These are phyloP conservation scores for Agonum fuliginosum DNA, from an alignment of 2,888 invertebrate genomes.

Conservation along the genomic window DNA sequence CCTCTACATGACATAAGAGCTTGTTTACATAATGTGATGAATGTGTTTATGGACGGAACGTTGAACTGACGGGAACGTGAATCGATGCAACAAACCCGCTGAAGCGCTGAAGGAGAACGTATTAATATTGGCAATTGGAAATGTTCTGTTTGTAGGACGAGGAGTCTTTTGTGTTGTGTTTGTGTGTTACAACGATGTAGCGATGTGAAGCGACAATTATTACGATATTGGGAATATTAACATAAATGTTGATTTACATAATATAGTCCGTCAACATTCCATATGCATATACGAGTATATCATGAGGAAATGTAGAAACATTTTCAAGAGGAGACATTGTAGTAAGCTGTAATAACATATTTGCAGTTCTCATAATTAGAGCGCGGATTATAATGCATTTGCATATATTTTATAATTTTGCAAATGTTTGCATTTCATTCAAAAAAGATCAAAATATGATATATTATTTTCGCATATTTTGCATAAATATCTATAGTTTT, in stretches of 20 bases:
- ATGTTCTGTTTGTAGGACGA: constrained; percentile 1
- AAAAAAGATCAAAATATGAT: too few relatives aligned
- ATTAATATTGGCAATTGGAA: constrained; percentile 39
- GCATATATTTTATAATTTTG: too few relatives aligned
- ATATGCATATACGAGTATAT: background rate
- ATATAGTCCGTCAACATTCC: too few relatives aligned
- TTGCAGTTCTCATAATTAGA: too few relatives aligned
- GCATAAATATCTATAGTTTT: too few relatives aligned
- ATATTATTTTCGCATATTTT: too few relatives aligned
- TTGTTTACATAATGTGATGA: constrained; percentile 39
- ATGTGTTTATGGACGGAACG: constrained; percentile 27
- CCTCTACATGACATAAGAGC: constrained; percentile 20
- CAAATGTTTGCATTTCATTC: too few relatives aligned
- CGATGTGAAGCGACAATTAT: background rate
- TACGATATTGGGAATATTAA: constrained; percentile 20
- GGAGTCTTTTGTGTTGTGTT: constrained; percentile 26
- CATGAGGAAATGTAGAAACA: background rate
- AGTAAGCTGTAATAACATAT: too few relatives aligned
- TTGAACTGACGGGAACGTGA: background rate
- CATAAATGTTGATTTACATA: background rate
- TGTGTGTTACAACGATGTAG: too few relatives aligned
- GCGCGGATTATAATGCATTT: too few relatives aligned
- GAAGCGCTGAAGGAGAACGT: constrained; percentile 24
- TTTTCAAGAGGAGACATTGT: too few relatives aligned
- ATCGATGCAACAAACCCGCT: constrained; percentile 18